Evolutionary conservation across 1,140 invertebrate species (phyloP), one percentile per base, ranked within the genome.

Genomic region (Zophobas morio): DNA sequence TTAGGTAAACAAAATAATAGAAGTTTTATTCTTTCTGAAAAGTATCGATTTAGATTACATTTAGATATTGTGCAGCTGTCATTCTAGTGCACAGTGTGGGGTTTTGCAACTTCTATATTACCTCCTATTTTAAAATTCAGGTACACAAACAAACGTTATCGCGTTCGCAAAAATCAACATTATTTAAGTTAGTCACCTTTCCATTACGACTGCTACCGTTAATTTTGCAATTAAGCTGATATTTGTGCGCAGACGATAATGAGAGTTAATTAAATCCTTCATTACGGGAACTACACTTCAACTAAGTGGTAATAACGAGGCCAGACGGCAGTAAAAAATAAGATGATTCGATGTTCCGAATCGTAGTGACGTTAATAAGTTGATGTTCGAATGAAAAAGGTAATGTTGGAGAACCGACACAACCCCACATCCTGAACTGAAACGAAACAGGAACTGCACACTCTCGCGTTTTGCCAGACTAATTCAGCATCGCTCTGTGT

Each of bases 1-100:
- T 66, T 66, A 66, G 60, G 60, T 66, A 66, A 66, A 66, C n/a
- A 66, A 66, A 66, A 40, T 39, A 66, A 40, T 40, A 66, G 32
- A 66, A 63, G 35, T n/a, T 63, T 63, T 63, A 37, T 36, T 63
- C 36, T 37, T 63, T 39, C 6, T 32, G 36, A 63, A 63, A 63
- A 63, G 8, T 39, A 63, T 36, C 1, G 4, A n/a, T 51, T 51
- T 5, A 2, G 2, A 51, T 4, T 36, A 2, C 4, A n/a, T 51
- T 51, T 5, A 2, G 2, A 51, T 4, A 5, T 4, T 51, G 57
- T 63, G 57, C 57, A 63, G 6, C 57, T 63, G 57, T n/a, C 57
- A 63, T 8, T 51, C 49, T 8, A 63, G 39, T 63, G 39, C 8
- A 63, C 34, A 20, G 2, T 34, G 32, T 34, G 6, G 54, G 54